A percentile compares a stretch with the other conserved stretches of the same genome.
phyloP scores from a whole-genome alignment of 2,113 vertebrate species.

The Laterallus jamaicensis region DNA sequence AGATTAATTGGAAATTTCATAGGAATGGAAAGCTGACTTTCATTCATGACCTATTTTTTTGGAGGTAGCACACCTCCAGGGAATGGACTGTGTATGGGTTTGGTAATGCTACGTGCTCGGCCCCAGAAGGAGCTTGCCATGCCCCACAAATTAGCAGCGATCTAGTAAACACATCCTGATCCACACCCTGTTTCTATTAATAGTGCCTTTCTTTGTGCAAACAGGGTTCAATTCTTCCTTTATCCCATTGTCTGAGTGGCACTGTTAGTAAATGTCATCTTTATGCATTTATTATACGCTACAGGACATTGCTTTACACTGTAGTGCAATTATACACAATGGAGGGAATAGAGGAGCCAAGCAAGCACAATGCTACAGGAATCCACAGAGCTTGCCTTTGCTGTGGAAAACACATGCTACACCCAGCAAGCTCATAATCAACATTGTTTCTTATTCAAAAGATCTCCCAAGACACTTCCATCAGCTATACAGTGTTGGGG shows the following conservation, averaged over 20 bases:
- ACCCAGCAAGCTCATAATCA: not conserved
- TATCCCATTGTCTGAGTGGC: not conserved
- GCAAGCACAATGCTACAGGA: not conserved
- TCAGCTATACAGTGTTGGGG: not conserved
- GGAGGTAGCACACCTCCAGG: not conserved
- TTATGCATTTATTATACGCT: not conserved
- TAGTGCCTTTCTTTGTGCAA: not conserved
- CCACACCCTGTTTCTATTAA: not conserved
- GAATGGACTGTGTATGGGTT: not conserved
- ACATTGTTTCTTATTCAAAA: slow-evolving; percentile 11
- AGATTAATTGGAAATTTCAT: not conserved
- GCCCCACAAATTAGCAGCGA: not conserved
- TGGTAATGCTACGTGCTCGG: not conserved
- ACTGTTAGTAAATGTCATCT: not conserved
- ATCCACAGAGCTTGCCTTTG: not conserved
- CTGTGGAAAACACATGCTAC: not conserved
- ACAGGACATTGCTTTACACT: not conserved
- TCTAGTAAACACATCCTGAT: not conserved
- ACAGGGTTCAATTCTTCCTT: not conserved
- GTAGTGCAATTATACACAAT: not conserved
- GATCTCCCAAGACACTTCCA: not conserved
- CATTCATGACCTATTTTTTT: not conserved
- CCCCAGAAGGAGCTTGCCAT: not conserved
- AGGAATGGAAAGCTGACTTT: not conserved
- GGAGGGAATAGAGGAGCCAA: not conserved